These are phyloP conservation scores for Neomorphus geoffroyi DNA, from an alignment of 2,797 vertebrate species.

Conservation along the genomic window DNA sequence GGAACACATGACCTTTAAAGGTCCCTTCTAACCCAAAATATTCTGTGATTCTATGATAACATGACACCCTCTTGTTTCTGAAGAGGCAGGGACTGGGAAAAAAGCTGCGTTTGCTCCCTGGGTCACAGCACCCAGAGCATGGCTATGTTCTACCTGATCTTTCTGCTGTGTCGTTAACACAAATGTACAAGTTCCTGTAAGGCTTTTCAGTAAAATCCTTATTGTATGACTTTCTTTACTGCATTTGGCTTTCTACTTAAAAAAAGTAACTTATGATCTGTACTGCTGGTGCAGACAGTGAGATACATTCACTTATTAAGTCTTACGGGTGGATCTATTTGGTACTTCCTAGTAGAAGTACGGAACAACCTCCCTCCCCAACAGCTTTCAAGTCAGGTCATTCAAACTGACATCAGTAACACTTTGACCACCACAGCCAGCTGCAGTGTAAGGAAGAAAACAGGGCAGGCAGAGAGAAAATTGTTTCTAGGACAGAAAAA, in stretches of 20 bases:
- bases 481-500: neutral
- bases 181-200: neutral
- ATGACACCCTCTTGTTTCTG: neutral
- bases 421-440: neutral
- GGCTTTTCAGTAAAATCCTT: neutral
- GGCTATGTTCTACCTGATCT: neutral
- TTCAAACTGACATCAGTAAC: rapidly evolving
- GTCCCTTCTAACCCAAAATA: too few relatives aligned
- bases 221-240: neutral
- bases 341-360: neutral
- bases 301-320: neutral
- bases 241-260: neutral
- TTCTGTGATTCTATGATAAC: neutral
- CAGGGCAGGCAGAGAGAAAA: neutral
- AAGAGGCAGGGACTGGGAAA: neutral
- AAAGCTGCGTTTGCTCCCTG: neutral
- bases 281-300: neutral
- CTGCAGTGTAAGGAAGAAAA: neutral
- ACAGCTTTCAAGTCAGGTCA: neutral
- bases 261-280: neutral
- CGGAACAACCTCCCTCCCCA: neutral
- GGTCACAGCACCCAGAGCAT: rapidly evolving
- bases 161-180: neutral
- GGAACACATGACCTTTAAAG: too few relatives aligned
- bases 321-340: rapidly evolving